A percentile compares a stretch with the other conserved stretches of the same genome.
Evolutionary conservation across 2,113 vertebrate genomes (phyloP).

Genomic region (Sus scrofa): T2T-Sscrofa CM000830.6:63488501-63489000

Average conservation of each 20-base stretch:
- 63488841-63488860: neutral
- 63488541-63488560: neutral
- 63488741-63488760: neutral
- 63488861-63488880: neutral
- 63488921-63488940: neutral
- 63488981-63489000: neutral
- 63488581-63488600: neutral
- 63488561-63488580: no score
- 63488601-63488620: neutral
- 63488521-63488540: neutral
- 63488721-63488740: neutral
- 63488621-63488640: neutral
- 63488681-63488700: neutral
- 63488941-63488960: neutral
- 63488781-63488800: neutral
- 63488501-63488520: neutral
- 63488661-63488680: neutral
- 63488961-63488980: neutral
- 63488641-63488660: neutral
- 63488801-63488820: neutral
- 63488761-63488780: neutral
- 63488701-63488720: neutral
- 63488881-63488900: neutral
- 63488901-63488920: neutral
- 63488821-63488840: neutral